Conservation (phyloP, 2,797 vertebrate genomes). For the Acomys russatus region DNA sequence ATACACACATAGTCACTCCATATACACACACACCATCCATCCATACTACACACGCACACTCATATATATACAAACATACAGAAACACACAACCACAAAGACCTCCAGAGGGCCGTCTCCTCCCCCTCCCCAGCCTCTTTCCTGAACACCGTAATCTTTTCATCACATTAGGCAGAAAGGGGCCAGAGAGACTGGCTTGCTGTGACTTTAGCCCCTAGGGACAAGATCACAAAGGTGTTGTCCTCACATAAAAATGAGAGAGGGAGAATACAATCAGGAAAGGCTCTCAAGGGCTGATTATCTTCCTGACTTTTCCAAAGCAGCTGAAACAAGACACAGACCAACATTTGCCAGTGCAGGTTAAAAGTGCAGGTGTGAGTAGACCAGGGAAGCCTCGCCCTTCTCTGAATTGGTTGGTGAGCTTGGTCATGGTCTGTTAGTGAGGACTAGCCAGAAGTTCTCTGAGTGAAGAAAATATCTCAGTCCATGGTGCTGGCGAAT, state of each 20-base stretch:
- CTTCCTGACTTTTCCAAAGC: neutral
- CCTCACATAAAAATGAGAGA: neutral
- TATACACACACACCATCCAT: neutral
- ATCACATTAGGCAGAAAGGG: neutral
- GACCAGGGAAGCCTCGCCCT: neutral
- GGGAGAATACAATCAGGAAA: neutral
- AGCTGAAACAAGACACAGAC: slow-evolving; percentile 8
- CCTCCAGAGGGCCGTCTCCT: neutral
- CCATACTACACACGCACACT: neutral
- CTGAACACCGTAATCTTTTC: neutral
- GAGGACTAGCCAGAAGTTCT: neutral
- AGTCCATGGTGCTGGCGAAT: neutral
- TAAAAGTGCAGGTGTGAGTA: neutral
- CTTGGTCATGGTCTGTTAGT: too few relatives aligned
- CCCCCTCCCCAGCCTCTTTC: too few relatives aligned
- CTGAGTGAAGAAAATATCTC: neutral
- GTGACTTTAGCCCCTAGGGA: neutral
- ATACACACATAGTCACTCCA: too few relatives aligned
- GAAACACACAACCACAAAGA: neutral
- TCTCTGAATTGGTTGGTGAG: slow-evolving; percentile 24
- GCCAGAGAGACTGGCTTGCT: neutral
- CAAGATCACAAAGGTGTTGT: neutral
- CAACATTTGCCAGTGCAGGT: neutral
- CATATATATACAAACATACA: neutral
- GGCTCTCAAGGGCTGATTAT: neutral